Evolutionary conservation across 1,140 invertebrate genomes (phyloP).

Genomic region (Mylabris phalerata): DNA sequence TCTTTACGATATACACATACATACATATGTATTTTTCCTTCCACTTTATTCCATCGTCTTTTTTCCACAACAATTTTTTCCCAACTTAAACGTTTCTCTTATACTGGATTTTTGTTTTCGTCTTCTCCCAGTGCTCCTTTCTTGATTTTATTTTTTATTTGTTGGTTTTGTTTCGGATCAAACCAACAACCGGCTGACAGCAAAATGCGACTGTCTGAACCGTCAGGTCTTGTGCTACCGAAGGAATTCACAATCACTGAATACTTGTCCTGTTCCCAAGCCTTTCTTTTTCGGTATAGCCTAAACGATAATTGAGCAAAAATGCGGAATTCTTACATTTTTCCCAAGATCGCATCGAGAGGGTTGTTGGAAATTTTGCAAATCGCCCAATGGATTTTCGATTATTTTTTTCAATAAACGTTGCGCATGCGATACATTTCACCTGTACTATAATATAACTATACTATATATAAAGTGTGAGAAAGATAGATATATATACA

Average conservation of each 20-base stretch:
- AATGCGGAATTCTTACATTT: neutral
- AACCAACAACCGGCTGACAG: conserved; percentile 30
- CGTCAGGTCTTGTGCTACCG: conserved; percentile 19
- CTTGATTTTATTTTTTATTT: neutral
- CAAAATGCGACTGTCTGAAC: conserved; percentile 37
- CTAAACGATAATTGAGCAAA: neutral
- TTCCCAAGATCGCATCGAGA: neutral
- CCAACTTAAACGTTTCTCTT: neutral
- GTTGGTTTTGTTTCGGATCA: neutral
- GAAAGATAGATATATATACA: neutral
- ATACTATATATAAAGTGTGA: neutral
- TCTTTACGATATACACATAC: no score
- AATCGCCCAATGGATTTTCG: neutral
- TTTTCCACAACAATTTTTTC: neutral
- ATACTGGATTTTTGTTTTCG: conserved; percentile 7
- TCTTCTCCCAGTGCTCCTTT: conserved; percentile 18
- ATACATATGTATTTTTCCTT: no score
- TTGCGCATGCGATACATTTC: no score
- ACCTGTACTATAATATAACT: no score
- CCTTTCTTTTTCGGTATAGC: conserved; percentile 15
- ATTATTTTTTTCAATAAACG: no score
- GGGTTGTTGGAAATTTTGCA: no score
- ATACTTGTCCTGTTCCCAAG: conserved; percentile 30
- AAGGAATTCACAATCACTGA: conserved; percentile 37
- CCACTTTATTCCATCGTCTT: no score